Evolutionary conservation across 2,888 invertebrate genomes (phyloP), one percentile per base, ranked within the genome.

Genomic region (Perizoma affinitatum): DNA sequence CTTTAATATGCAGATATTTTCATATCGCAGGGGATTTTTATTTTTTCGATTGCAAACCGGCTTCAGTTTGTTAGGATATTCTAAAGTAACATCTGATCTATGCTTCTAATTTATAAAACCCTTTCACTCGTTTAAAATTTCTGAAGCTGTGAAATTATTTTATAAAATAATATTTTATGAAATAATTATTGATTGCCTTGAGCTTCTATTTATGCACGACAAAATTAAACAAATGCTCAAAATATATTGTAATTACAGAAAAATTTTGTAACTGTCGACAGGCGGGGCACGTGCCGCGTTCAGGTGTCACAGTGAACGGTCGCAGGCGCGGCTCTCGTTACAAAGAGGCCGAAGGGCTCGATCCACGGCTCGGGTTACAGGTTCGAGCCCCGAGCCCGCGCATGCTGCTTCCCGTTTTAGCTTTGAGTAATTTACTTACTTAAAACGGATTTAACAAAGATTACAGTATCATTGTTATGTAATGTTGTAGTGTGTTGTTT

Each of bases 291-390:
- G 67, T 62, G 68, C 65, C 58, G 61, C 54, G 58, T 46, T 65
- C 66, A 58, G 52, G 56, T 70, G 70, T 60, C 70, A 61, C 46
- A 46, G 9, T 67, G 70, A 70, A 60, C 64, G 54, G 65, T 66
- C 68, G 67, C 73, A 69, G 71, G 67, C 68, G 65, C 55, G 44
- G 61, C 70, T 69, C 58, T 8, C 38, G 64, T 76, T 75, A 72
- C 78, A 76, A 70, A 72, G 73, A 70, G 63, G 71, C 69, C 71
- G 60, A 36, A 36, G 38, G 36, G 45, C 45, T 41, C 46, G 48
- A 55, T 47, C 43, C 33, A 5, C 50, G 45, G 52, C 57, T 67
- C 69, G 38, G 59, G 69, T 75, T 70, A 63, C 73, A 54, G 50
- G 58, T 56, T 66, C 68, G 67, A 56, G 41, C 62, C 63, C 58